Percentiles rank a stretch among this genome's conserved stretches.
Conservation (phyloP, 2,113 vertebrate genomes). For the Benitochromis conjunctus region DNA sequence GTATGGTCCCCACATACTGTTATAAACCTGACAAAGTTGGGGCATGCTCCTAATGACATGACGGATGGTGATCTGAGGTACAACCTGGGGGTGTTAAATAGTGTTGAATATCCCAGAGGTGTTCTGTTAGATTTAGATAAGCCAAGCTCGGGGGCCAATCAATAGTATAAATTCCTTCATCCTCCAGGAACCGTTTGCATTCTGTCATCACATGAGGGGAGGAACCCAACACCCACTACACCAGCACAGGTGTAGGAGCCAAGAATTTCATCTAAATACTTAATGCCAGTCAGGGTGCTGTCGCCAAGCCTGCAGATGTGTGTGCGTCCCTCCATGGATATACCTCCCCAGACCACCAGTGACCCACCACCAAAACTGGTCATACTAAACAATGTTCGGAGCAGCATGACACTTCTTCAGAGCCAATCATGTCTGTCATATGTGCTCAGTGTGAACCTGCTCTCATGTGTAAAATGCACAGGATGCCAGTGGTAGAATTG, state of each 20-base stretch:
- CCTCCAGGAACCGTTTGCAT: neutral
- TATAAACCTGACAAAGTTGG: neutral
- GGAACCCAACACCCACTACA: neutral
- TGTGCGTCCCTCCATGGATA: neutral
- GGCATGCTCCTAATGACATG: neutral
- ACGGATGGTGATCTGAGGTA: accelerated
- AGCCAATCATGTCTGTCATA: neutral
- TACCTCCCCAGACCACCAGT: neutral
- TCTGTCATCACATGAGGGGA: neutral
- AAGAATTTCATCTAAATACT: accelerated
- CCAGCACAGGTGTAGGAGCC: neutral
- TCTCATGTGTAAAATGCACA: neutral
- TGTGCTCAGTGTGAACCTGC: neutral
- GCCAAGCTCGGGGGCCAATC: neutral
- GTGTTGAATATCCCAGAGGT: neutral
- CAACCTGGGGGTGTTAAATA: neutral
- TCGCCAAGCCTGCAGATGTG: neutral
- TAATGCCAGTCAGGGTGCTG: neutral
- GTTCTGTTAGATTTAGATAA: neutral
- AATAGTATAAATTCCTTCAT: neutral
- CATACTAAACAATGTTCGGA: neutral
- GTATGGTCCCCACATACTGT: neutral
- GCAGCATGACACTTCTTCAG: neutral
- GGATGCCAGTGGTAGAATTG: neutral
- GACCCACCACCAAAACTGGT: neutral